Conservation (phyloP, 2,113 vertebrate species). For the Protobothrops flavoviridis region DNA sequence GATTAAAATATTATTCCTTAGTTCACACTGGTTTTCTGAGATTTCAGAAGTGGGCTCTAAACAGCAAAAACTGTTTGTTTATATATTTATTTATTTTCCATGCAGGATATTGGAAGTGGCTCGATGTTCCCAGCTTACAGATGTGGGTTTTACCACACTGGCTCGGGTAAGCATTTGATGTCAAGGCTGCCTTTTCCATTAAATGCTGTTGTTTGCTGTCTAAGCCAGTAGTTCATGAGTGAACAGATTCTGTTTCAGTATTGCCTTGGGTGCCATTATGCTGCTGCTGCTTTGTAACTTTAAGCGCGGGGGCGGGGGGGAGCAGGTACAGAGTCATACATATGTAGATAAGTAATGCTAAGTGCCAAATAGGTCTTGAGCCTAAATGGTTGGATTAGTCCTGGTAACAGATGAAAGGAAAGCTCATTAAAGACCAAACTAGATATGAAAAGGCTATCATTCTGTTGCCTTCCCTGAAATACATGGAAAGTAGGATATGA, state of each 20-base stretch:
- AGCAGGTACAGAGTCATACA: too few relatives aligned
- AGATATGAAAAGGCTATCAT: neutral
- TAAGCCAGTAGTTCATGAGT: too few relatives aligned
- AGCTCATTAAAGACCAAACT: neutral
- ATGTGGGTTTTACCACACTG: constrained; percentile 94
- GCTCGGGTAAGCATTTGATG: constrained; percentile 83
- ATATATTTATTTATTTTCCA: constrained; percentile 27
- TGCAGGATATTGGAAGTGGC: constrained; percentile 97
- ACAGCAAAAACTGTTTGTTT: neutral
- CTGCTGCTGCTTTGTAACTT: too few relatives aligned
- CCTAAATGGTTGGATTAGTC: neutral
- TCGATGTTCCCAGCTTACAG: constrained; percentile 95
- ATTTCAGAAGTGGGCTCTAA: constrained; percentile 9
- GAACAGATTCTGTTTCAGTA: too few relatives aligned
- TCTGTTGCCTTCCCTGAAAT: neutral
- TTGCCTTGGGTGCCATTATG: too few relatives aligned
- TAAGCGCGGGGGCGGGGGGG: too few relatives aligned
- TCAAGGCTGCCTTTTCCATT: neutral
- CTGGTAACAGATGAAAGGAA: neutral
- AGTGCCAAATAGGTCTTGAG: neutral
- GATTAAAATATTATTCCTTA: neutral
- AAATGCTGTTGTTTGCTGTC: too few relatives aligned
- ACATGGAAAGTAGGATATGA: neutral
- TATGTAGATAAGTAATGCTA: too few relatives aligned
- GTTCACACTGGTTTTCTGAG: neutral